Evolutionary conservation across 2,888 invertebrate species (phyloP), one percentile per base, ranked within the genome.

Genomic region (Cryptocheilus praepositus): DNA sequence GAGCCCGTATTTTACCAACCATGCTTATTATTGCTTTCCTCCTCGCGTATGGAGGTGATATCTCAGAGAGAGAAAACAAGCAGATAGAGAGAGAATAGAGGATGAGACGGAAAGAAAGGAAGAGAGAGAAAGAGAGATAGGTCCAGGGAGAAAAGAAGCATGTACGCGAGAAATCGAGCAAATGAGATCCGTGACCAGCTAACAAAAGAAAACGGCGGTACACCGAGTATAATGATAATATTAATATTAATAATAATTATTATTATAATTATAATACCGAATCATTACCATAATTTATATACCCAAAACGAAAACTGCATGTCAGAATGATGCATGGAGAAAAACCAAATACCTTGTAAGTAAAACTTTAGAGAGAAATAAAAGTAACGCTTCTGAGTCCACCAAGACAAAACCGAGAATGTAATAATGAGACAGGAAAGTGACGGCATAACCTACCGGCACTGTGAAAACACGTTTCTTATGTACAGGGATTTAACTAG

Each of bases 201-300:
- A 36, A 28, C 60, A 51, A 64, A 68, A 51, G 7, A 18, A 49
- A 49, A 36, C 36, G 63, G 69, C 15, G 57, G 44, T 46, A 46
- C 64, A 79, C 75, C 73, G 77, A 74, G 78, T 73, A 77, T 76
- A 81, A 83, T 80, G 82, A 83, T 85, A 82, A 85, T 84, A 82
- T 83, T 85, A 84, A 81, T 81, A 85, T 83, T 84, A 84, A 81
- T 83, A 83, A 83, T 80, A 79, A 83, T 78, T 49, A 81, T 81
- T 80, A 83, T 83, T 80, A 81, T 86, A 83, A 82, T 85, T 82
- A 83, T 86, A 85, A 83, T 88, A 88, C 84, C 83, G 87, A 87
- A 88, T 86, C 87, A 88, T 88, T 87, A 88, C 86, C 87, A 86
- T 88, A 88, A 88, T 88, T 88, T 88, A 88, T 88, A 88, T 87